A percentile compares a stretch with the other conserved stretches of the same genome.
These are phyloP conservation scores for Dipodomys ordii DNA, from an alignment of 2,113 vertebrate genomes.

Conservation along the genomic window DNA sequence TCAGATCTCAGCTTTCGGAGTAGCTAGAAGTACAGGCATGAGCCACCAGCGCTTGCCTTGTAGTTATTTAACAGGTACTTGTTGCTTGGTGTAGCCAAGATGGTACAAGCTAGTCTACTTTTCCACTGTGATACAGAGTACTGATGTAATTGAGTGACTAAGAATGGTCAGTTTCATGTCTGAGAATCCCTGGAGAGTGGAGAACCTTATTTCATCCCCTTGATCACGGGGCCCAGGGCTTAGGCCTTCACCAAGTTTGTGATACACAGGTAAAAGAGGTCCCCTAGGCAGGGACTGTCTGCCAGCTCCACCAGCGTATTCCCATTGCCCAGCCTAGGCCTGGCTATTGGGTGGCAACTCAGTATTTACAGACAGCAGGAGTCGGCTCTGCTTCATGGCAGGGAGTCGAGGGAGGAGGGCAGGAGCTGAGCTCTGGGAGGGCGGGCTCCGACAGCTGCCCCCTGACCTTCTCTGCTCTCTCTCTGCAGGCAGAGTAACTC, in stretches of 20 bases:
- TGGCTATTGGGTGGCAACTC: background rate
- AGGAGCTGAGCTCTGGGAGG: background rate
- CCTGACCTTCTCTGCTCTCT: constrained; percentile 45
- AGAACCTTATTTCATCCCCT: background rate
- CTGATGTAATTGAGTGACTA: background rate
- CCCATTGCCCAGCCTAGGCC: background rate
- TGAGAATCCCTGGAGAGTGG: background rate
- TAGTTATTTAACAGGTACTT: background rate
- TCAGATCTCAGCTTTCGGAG: too few species aligned
- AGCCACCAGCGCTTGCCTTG: background rate
- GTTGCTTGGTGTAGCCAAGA: background rate
- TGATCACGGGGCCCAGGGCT: background rate
- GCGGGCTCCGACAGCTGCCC: background rate
- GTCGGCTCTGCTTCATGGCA: background rate
- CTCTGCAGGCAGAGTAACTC: constrained; percentile 90
- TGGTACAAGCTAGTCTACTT: background rate
- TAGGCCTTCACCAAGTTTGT: too few species aligned
- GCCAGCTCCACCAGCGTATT: background rate
- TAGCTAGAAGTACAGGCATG: too few species aligned
- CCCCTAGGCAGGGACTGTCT: background rate
- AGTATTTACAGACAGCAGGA: background rate
- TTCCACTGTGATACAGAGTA: background rate
- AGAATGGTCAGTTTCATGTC: background rate
- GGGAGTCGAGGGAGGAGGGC: background rate
- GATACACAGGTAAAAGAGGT: background rate